Base-by-base conservation (phyloP, 1,140 invertebrate species). In the Homarus americanus region DNA sequence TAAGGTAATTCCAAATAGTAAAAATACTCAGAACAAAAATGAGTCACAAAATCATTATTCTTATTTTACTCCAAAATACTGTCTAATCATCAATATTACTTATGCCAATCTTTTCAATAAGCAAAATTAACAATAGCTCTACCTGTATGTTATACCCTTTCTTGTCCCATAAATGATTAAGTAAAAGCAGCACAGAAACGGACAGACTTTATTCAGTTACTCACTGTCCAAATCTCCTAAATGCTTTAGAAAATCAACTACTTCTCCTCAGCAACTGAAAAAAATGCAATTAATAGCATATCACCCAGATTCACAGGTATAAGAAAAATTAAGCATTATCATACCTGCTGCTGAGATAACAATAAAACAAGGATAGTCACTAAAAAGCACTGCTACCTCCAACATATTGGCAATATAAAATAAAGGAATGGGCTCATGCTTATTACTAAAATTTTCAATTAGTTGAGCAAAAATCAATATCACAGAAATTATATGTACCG, bases 211-310 rank as follows among this genome's bases (percentile, higher is more conserved):
- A 69, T 69, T 69, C 17, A 44, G 73, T 44, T 41, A 41, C 86
- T 88, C 86, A 88, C 86, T 88, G 86, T 88, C 86, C 44, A 88
- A 79, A 82, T 44, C 63, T 88, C 86, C 58, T 79, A 80, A 79
- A 20, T 72, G 58, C 75, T 88, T 69, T 88, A 88, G 76, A 72
- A 88, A 80, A 79, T 78, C 76, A 82, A 88, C 78, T 88, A 88
- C 72, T 86, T 58, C 86, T 80, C 76, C 76, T 88, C 86, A 53
- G 86, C 86, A 88, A 88, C 86, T 88, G 86, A 88, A 88, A 88
- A 38, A 79, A 80, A 88, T 40, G 41, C 20, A 87, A 87, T 53
- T 38, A 87, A 78, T 49, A 69, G 53, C 75, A 41, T 17, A 66
- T 87, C 73, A 87, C 41, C 63, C 20, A 32, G 28, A 44, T 79